phyloP scores from a whole-genome alignment of 2,113 vertebrate species.

The Plectropomus leopardus region DNA sequence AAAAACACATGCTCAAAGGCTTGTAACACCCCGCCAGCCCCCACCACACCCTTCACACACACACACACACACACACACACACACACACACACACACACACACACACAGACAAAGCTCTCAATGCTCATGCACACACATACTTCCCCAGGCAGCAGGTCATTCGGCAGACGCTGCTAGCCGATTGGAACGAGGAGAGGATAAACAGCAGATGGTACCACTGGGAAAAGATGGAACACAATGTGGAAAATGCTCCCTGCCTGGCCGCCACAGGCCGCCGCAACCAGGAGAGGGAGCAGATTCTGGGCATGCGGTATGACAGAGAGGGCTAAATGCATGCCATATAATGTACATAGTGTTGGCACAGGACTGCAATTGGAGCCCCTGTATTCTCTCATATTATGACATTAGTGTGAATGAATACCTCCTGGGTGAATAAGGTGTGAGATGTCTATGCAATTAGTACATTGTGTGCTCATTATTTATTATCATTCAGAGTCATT shows the following conservation, averaged over 20 bases:
- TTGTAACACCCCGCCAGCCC: conserved; percentile 24
- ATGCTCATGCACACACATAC: conserved; percentile 44
- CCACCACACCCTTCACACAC: conserved; percentile 12
- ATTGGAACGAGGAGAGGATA: conserved; percentile 79
- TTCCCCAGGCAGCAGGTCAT: conserved; percentile 78
- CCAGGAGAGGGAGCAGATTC: conserved; percentile 75
- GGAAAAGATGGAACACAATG: conserved; percentile 82
- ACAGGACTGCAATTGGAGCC: background rate
- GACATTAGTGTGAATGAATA: conserved; percentile 3
- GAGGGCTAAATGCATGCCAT: conserved; percentile 60
- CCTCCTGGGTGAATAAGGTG: background rate
- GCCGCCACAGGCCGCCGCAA: conserved; percentile 69
- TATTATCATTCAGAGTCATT: background rate
- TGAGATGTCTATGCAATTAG: background rate
- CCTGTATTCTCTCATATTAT: conserved; percentile 6
- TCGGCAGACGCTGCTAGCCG: conserved; percentile 71
- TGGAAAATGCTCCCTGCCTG: conserved; percentile 79
- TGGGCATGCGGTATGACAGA: conserved; percentile 64
- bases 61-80: conserved; percentile 26
- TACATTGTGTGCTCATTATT: background rate
- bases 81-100: conserved; percentile 22
- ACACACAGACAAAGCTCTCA: conserved; percentile 40
- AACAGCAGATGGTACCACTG: conserved; percentile 86
- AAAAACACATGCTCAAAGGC: conserved; percentile 45
- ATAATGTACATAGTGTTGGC: conserved; percentile 31